Evolutionary conservation across 2,797 vertebrate species (phyloP).

Genomic region (Sorex maritimensis): DNA sequence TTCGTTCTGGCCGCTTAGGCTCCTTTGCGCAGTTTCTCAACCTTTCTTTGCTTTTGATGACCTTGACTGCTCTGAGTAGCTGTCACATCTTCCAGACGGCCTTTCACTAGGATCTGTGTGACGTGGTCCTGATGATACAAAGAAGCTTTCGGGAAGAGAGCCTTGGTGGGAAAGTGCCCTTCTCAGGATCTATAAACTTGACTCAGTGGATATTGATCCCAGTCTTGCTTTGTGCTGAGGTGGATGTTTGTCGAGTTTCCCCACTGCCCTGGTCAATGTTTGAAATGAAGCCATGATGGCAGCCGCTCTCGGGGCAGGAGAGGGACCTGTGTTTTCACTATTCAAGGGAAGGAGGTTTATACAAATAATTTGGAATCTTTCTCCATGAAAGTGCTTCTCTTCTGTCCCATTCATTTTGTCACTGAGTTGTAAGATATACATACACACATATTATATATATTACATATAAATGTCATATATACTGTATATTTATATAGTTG

Average conservation of each 20-base stretch:
- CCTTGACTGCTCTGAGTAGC: background rate
- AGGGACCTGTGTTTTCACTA: background rate
- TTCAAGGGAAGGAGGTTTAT: background rate
- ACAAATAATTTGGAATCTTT: constrained; percentile 34
- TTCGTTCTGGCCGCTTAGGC: background rate
- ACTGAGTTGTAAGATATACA: no score
- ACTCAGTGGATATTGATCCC: no score
- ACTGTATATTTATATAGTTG: no score
- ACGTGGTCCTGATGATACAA: background rate
- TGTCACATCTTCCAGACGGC: background rate
- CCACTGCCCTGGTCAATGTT: background rate
- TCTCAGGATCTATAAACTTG: background rate
- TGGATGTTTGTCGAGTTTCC: background rate
- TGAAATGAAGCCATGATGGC: background rate
- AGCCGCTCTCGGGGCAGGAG: background rate
- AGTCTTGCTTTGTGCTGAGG: background rate
- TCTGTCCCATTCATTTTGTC: background rate
- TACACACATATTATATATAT: no score
- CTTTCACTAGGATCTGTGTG: background rate
- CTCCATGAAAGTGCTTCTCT: background rate
- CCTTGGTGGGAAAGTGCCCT: background rate
- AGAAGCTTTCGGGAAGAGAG: no score
- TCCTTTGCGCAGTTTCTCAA: background rate
- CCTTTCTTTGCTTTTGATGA: background rate
- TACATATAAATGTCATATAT: no score